Evolutionary conservation across 2,797 vertebrate species (phyloP).

Genomic region (Paramormyrops hopkinsi): DNA sequence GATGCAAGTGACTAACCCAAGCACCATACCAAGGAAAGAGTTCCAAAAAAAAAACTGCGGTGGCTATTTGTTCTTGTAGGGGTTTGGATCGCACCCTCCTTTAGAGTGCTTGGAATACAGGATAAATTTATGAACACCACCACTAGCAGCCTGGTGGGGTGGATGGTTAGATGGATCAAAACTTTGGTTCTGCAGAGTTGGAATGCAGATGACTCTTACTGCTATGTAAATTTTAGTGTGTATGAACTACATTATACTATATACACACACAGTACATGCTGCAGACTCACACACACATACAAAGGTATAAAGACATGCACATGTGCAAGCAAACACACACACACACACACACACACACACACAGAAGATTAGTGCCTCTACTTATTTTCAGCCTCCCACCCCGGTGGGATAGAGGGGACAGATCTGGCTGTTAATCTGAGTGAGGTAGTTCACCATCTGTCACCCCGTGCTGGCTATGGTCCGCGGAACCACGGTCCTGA

Average conservation of each 20-base stretch:
- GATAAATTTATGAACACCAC: neutral
- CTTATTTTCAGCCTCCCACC: slow-evolving; percentile 20
- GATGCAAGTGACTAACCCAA: neutral
- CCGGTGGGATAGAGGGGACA: slow-evolving; percentile 9
- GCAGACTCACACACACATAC: neutral
- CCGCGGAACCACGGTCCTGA: neutral
- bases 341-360: neutral
- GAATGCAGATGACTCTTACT: neutral
- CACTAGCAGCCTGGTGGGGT: neutral
- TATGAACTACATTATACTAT: neutral
- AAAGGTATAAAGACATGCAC: neutral
- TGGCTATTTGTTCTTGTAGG: neutral
- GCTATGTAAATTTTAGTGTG: neutral
- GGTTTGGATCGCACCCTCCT: neutral
- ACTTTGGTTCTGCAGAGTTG: neutral
- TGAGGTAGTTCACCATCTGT: slow-evolving; percentile 19
- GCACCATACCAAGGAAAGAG: neutral
- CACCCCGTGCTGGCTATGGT: neutral
- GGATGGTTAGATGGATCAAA: neutral
- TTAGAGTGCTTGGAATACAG: neutral
- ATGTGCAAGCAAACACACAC: neutral
- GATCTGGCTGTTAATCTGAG: slow-evolving; percentile 23
- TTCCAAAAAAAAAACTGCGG: neutral
- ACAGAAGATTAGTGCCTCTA: slow-evolving; percentile 5
- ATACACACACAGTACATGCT: neutral